Evolutionary conservation across 2,113 vertebrate genomes (phyloP), one percentile per base, ranked within the genome.

Genomic region (Malurus elegans): DNA sequence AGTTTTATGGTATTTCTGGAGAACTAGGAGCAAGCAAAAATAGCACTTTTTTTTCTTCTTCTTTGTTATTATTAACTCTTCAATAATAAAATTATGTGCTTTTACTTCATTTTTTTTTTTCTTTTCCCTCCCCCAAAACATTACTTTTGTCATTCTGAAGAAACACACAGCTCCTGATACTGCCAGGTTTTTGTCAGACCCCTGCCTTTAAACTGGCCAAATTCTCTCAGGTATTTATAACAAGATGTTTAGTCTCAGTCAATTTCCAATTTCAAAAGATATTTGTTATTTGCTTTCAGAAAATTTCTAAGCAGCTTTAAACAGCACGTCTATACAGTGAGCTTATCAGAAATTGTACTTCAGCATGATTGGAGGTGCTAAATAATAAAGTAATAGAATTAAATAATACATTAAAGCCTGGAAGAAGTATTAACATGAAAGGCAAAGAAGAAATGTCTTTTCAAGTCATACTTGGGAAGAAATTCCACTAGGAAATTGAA

Each of bases 381-480:
- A 91, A 79, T 31, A 87, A 93, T 69, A 85, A 61, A 91, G 65
- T 54, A 44, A 54, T 9, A 69, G 8, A 78, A 48, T 72, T 82
- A 79, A 92, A 76, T 65, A 89, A 80, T n/a, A 79, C 26, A 76
- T 91, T 73, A 83, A 79, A 92, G 24, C 24, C n/a, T 73, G 45
- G 26, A 69, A 75, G n/a, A 89, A 45, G 3, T 34, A 87, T 62
- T 80, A 85, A 60, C 42, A 70, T 31, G 42, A 91, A 93, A 91
- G 50, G 7, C 61, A 79, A 58, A 91, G 57, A 91, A 84, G 8
- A 93, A 85, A 82, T 3, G 2, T 50, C 15, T 57, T 85, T 76
- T 70, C n/a, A 76, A 76, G 38, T 70, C 6, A 6, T 38, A 75
- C 25, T 58, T 72, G 25, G 29, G 81, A 78, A 51, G 21, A 71